Evolutionary conservation across 2,888 invertebrate genomes (phyloP).

Genomic region (Synanthedon andrenaeformis): DNA sequence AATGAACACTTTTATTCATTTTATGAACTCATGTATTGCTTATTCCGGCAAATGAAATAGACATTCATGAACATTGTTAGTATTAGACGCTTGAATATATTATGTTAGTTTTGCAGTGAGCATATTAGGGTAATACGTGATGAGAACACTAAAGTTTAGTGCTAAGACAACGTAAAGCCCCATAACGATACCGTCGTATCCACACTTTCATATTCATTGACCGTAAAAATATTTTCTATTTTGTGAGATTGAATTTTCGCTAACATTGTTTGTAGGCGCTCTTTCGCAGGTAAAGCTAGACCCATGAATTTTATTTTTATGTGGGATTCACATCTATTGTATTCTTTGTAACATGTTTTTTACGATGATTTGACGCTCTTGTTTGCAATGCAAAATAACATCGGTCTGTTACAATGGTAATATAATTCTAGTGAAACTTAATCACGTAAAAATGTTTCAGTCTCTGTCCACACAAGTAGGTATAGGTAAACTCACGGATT

Average conservation of each 20-base stretch:
- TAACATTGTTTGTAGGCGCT: slow-evolving; percentile 59
- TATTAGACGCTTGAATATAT: not conserved
- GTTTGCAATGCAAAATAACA: slow-evolving; percentile 1
- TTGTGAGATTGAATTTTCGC: slow-evolving; percentile 60
- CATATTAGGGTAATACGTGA: slow-evolving; percentile 9
- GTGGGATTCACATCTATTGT: slow-evolving; percentile 8
- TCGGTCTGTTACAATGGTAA: not conserved
- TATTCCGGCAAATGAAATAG: not conserved
- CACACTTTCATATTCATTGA: slow-evolving; percentile 63
- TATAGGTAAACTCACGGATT: too few species aligned
- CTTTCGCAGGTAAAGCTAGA: slow-evolving; percentile 32
- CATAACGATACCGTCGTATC: slow-evolving; percentile 21
- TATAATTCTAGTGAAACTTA: not conserved
- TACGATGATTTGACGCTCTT: slow-evolving; percentile 17
- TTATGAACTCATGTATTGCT: not conserved
- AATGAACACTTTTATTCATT: slow-evolving; percentile 3
- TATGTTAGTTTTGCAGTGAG: not conserved
- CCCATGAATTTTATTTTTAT: slow-evolving; percentile 38
- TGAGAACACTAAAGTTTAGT: slow-evolving; percentile 21
- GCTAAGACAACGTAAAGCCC: slow-evolving; percentile 36
- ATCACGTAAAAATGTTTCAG: too few species aligned
- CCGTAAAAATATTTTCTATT: slow-evolving; percentile 66
- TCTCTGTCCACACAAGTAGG: too few species aligned
- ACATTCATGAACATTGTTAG: not conserved
- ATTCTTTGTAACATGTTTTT: slow-evolving; percentile 20